Percentiles rank a stretch among this genome's conserved stretches.
phyloP scores from a whole-genome alignment of 2,113 vertebrate species.

The Chlorocebus sabaeus region DNA sequence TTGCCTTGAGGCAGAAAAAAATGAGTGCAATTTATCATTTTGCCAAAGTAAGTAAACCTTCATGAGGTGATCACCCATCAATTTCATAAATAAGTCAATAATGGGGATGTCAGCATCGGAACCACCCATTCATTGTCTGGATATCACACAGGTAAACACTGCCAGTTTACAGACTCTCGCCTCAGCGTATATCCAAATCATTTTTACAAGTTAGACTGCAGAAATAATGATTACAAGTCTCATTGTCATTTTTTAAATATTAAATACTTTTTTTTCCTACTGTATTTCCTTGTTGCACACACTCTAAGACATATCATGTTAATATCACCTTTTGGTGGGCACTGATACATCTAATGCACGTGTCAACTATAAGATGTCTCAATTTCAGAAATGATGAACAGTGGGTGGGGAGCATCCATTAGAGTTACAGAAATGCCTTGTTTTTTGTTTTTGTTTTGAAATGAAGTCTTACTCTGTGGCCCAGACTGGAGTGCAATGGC shows the following conservation, averaged over 20 bases:
- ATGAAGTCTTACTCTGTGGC: too few relatives aligned
- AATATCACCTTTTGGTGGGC: background rate
- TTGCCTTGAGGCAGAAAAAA: constrained; percentile 61
- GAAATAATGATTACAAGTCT: background rate
- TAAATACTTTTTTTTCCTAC: background rate
- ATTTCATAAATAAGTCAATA: background rate
- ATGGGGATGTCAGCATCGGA: background rate
- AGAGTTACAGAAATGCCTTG: background rate
- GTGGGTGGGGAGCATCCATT: background rate
- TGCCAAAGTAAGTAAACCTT: constrained; percentile 55
- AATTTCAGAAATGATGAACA: background rate
- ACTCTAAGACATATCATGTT: background rate
- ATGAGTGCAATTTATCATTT: constrained; percentile 66
- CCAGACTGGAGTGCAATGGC: too few relatives aligned
- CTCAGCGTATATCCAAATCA: background rate
- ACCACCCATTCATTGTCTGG: background rate
- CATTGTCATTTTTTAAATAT: background rate
- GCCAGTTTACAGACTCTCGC: background rate
- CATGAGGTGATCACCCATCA: constrained; percentile 48
- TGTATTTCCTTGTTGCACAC: background rate
- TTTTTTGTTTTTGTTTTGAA: background rate
- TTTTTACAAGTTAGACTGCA: background rate
- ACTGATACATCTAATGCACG: background rate
- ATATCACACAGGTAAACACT: background rate
- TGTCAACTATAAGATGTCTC: background rate